Evolutionary conservation across 35 echinoderm and acorn worm species (phyloP), one percentile per base, ranked within the genome.

Genomic region (Hemicentrotus pulcherrimus): DNA sequence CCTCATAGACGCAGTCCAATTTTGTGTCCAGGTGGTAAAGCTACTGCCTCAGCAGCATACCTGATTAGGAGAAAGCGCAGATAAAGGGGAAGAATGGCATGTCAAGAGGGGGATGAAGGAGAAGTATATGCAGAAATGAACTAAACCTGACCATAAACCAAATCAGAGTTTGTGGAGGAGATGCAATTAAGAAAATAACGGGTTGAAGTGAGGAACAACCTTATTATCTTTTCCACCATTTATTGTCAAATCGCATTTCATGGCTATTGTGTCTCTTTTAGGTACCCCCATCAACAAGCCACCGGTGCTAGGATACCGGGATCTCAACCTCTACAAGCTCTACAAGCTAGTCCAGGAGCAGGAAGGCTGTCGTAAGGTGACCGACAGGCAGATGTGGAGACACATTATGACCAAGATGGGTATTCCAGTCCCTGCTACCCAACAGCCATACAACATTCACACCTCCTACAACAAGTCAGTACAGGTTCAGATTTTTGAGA

Each of bases 241-340:
- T 1, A 3, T 41, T 3, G 3, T 41, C 35, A 41, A 41, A 41
- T 3, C 3, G 35, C 35, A 41, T 1, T 41, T 41, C 35, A 78
- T 78, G 19, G 65, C 5, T 7, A 3, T 22, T 78, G 19, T 78
- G 65, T 78, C 6, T 78, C 52, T 45, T 90, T 0, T 59, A 99
- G 97, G 98, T 30, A 97, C 97, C 30, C 98, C 97, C 47, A 99
- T 99, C 93, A 99, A 99, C 94, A 99, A 99, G 48, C 98, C 98
- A 95, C 98, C 97, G 9, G 98, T 99, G 28, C 94, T 99, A 2
- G 98, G 98, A 33, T 99, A 96, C 94, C 95, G 97, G 50, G 98
- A 99, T 86, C 88, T 99, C 10, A 99, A 99, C 87, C 97, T 99
- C 18, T 99, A 98, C 94, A 99, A 99, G 71, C 94, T 99, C 13